phyloP scores from a whole-genome alignment of 1,140 invertebrate species.

The Heliconius himera region DNA sequence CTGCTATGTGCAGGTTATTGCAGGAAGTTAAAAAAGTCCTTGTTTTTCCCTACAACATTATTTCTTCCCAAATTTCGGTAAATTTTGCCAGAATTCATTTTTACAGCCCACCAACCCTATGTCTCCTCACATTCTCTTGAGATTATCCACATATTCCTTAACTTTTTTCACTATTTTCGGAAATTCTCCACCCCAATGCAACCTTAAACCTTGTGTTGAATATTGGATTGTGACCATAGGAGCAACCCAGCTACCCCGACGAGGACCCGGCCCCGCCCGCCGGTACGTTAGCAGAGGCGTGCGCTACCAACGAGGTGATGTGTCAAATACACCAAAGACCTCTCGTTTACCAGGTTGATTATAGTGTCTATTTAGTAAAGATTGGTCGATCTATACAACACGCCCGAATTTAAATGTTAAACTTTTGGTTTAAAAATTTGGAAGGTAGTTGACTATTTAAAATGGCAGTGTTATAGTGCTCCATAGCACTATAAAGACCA shows the following conservation, averaged over 20 bases:
- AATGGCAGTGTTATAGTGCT: constrained; percentile 1
- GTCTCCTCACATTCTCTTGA: too few species aligned
- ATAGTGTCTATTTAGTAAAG: constrained; percentile 32
- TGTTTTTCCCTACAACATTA: too few species aligned
- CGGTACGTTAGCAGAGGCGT: neutral
- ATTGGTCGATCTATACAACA: constrained; percentile 25
- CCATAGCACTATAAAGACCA: constrained; percentile 2
- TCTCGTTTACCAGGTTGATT: constrained; percentile 35
- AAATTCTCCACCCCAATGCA: neutral
- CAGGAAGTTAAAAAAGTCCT: too few species aligned
- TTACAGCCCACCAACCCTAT: too few species aligned
- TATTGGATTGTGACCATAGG: constrained; percentile 36
- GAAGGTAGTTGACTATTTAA: neutral
- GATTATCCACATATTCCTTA: neutral
- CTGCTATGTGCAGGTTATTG: too few species aligned
- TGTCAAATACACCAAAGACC: constrained; percentile 28
- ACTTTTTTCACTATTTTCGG: neutral
- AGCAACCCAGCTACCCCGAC: constrained; percentile 22
- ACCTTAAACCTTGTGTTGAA: neutral
- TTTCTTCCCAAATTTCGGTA: too few species aligned
- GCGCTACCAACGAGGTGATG: constrained; percentile 32
- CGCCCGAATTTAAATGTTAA: neutral
- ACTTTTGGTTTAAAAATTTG: neutral
- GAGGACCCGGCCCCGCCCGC: constrained; percentile 31
- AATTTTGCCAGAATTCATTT: too few species aligned